Base-by-base conservation (phyloP, 2,113 vertebrate species). In the Sardina pilchardus region DNA sequence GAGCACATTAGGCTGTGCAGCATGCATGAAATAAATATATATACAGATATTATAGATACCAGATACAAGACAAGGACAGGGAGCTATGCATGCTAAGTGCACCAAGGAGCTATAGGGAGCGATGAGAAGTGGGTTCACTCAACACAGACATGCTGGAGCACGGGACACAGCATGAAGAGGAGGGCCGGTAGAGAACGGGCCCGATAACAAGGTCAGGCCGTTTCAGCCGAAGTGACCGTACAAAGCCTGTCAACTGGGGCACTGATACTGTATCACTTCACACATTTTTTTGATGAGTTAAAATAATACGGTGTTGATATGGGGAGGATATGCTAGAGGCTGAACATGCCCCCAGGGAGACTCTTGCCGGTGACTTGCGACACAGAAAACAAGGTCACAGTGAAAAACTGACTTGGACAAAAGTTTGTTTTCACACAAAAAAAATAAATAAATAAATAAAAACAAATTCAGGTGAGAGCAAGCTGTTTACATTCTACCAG, bases 401-500 rank as follows among this genome's bases (percentile, higher is more conserved):
- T 30, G 63, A 12, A 78, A 78, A 34, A 36, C n/a, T 67, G 71
- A 78, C 26, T 78, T 67, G n/a, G 34, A 17, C 12, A 78, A 78
- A 78, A 78, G 71, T 78, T 78, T 36, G 34, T 78, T 78, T 78
- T n/a, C n/a, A n/a, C n/a, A n/a, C n/a, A n/a, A n/a, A 4, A 34
- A 78, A 78, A 78, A 34, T 39, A 36, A 78, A 78, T 16, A 78
- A 34, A 75, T 14, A 75, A 1, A 16, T 4, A 50, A 12, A 50
- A 26, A 16, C 10, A 0, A n/a, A n/a, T n/a, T 78, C 30, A 78
- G 71, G 71, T 78, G 71, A 78, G 14, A 78, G 71, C 71, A 78
- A 39, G 71, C 34, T 78, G 34, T 78, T 78, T 36, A 78, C 30
- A 78, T 78, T 39, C 71, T 78, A 39, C 30, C 71, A 78, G 71